These are phyloP conservation scores for Varanus komodoensis DNA, from an alignment of 2,113 vertebrate species.

Conservation along the genomic window DNA sequence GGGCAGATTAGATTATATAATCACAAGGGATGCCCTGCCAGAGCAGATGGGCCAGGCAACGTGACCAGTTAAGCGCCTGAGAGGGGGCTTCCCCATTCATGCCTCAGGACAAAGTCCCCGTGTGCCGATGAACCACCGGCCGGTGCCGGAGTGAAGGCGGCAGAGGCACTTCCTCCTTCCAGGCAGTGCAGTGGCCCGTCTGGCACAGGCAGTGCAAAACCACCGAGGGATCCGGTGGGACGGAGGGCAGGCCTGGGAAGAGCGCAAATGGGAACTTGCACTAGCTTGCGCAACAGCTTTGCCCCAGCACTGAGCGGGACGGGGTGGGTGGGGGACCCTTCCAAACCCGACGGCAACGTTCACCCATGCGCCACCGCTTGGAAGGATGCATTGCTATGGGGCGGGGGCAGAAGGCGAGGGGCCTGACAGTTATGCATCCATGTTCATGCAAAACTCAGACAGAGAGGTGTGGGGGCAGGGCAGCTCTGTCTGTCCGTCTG, in stretches of 20 bases:
- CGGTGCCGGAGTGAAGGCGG: neutral
- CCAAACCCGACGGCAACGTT: neutral
- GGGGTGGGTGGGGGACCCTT: too few species aligned
- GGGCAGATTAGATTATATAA: constrained; percentile 10
- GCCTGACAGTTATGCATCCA: too few species aligned
- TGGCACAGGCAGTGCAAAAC: too few species aligned
- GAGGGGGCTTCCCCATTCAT: neutral
- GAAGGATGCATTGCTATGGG: neutral
- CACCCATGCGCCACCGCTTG: neutral
- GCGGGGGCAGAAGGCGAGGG: neutral
- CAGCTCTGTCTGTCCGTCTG: too few species aligned
- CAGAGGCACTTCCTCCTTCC: neutral
- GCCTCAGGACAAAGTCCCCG: neutral
- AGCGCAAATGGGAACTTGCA: too few species aligned
- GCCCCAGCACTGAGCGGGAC: too few species aligned
- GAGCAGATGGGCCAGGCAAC: neutral
- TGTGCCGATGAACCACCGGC: neutral
- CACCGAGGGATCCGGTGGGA: neutral
- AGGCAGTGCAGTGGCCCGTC: too few species aligned
- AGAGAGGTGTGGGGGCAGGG: too few species aligned
- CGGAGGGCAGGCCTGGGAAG: too few species aligned
- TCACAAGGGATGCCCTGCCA: neutral
- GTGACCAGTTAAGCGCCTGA: neutral
- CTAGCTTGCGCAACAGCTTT: too few species aligned
- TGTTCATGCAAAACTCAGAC: too few species aligned